Conservation (phyloP, 2,797 vertebrate species). For the Syngnathus rostellatus region DNA sequence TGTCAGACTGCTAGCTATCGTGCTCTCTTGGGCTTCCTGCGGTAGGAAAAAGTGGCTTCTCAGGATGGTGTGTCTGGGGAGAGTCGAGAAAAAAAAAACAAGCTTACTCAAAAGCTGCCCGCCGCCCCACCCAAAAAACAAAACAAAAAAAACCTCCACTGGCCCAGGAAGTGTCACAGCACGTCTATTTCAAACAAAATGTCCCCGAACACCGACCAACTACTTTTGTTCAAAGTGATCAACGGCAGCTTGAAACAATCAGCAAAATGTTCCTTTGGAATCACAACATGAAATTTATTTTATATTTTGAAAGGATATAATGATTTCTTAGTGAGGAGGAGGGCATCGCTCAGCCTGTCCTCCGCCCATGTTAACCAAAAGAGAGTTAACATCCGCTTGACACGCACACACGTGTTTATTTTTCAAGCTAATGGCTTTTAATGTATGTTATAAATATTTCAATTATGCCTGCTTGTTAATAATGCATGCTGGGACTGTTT, state of each 20-base stretch:
- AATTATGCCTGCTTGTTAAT: conserved; percentile 69
- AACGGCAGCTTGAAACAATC: conserved; percentile 58
- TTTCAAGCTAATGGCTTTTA: conserved; percentile 74
- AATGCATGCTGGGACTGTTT: conserved; percentile 67
- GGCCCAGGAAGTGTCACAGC: conserved; percentile 34
- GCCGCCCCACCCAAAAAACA: conserved; percentile 46
- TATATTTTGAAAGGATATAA: no score
- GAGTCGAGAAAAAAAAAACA: conserved; percentile 99
- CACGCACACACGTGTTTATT: conserved; percentile 47
- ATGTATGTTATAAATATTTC: conserved; percentile 78
- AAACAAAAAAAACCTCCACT: conserved; percentile 6
- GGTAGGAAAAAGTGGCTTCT: conserved; percentile 99
- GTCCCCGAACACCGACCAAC: neutral
- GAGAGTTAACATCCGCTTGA: neutral
- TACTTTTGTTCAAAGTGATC: neutral
- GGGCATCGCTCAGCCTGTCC: neutral
- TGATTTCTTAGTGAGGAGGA: neutral
- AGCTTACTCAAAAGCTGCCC: conserved; percentile 98
- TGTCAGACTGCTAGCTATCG: conserved; percentile 99
- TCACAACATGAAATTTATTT: conserved; percentile 9
- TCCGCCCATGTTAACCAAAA: no score
- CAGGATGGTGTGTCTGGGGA: conserved; percentile 99
- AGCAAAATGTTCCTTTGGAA: conserved; percentile 52
- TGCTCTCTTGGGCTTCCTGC: conserved; percentile 99
- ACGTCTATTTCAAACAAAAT: neutral